Evolutionary conservation across 1,140 invertebrate genomes (phyloP).

Genomic region (Cyclina sinensis): DNA sequence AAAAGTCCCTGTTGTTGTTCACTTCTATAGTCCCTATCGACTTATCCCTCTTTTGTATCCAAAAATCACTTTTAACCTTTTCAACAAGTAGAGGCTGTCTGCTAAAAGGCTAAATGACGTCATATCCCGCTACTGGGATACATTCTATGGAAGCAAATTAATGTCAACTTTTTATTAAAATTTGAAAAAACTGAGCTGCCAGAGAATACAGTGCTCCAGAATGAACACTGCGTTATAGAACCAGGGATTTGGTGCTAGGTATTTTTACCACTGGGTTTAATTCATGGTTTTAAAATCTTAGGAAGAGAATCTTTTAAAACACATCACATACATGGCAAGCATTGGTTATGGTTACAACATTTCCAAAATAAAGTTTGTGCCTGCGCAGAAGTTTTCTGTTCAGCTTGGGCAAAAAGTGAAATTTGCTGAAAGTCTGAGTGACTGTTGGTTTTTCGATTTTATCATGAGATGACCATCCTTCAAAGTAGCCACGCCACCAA

Average conservation of each 20-base stretch:
- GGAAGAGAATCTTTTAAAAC: constrained; percentile 32
- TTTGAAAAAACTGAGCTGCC: not conserved
- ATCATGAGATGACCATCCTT: constrained; percentile 21
- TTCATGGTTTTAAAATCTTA: not conserved
- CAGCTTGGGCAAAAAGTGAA: not conserved
- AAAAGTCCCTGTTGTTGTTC: too few species aligned
- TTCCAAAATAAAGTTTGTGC: constrained; percentile 29
- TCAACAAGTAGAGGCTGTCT: constrained; percentile 7
- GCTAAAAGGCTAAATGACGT: constrained; percentile 15
- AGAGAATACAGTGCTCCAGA: constrained; percentile 27
- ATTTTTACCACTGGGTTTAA: not conserved
- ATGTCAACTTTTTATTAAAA: not conserved
- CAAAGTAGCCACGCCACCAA: constrained; percentile 29
- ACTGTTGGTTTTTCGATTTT: constrained; percentile 5
- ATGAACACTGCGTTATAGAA: constrained; percentile 56
- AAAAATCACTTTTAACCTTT: not conserved
- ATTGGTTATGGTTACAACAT: constrained; percentile 58
- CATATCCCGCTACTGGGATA: not conserved
- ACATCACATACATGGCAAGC: constrained; percentile 30
- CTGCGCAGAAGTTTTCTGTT: constrained; percentile 7
- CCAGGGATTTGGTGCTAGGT: not conserved
- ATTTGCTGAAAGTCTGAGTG: constrained; percentile 2
- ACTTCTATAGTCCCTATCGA: not conserved
- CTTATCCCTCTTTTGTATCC: not conserved
- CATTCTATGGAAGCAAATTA: not conserved